A percentile compares a stretch with the other conserved stretches of the same genome.
Conservation (phyloP, 2,797 vertebrate genomes). For the Phrynocephalus guinanensis region DNA sequence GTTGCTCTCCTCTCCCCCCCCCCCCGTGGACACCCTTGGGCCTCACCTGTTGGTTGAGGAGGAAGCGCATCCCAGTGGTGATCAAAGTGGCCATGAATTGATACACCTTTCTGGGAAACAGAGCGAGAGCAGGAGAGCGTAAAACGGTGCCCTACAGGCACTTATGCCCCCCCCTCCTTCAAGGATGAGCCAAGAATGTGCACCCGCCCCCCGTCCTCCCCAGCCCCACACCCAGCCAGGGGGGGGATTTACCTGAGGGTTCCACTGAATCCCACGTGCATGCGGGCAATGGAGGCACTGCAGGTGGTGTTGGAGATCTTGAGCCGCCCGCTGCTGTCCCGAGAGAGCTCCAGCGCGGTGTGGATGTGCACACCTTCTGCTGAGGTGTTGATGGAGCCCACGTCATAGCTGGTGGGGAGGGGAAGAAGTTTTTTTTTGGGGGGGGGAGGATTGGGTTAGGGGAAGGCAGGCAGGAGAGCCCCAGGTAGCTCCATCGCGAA, state of each 20-base stretch:
- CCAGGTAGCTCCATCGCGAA: too few species aligned
- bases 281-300: conserved; percentile 84
- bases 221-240: too few species aligned
- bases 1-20: not conserved
- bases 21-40: not conserved
- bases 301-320: conserved; percentile 92
- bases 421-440: not conserved
- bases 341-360: conserved; percentile 82
- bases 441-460: not conserved
- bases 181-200: not conserved
- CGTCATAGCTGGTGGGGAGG: conserved; percentile 83
- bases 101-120: conserved; percentile 86
- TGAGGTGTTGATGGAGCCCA: conserved; percentile 89
- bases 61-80: conserved; percentile 88
- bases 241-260: conserved; percentile 83
- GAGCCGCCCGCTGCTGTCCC: conserved; percentile 84
- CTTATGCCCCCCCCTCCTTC: not conserved
- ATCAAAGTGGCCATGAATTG: conserved; percentile 85
- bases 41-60: conserved; percentile 89
- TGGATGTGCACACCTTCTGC: conserved; percentile 90
- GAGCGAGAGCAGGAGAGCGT: not conserved
- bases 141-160: not conserved
- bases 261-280: conserved; percentile 87
- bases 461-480: not conserved
- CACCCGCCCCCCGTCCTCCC: not conserved